Base-by-base conservation (phyloP, 2,113 vertebrate genomes). In the Tylochromis polylepis region DNA sequence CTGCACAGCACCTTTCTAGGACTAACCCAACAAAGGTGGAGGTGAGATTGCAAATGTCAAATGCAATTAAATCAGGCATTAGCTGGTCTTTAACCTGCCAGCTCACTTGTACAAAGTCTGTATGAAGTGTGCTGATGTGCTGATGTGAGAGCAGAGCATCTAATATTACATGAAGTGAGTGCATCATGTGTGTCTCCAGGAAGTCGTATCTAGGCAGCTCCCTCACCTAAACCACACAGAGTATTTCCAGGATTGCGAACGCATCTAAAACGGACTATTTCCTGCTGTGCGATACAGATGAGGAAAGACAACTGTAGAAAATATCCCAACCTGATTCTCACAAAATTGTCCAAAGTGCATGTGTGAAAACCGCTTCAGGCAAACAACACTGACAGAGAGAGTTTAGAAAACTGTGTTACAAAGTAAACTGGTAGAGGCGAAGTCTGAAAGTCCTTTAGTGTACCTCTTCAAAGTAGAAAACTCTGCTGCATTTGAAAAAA, bases 71-170 rank as follows among this genome's bases (percentile, higher is more conserved):
- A 51, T 77, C 70, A 77, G 46, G 3, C 72, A 12, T 77, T 51
- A 77, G 72, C 27, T 77, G 46, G 46, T 53, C 43, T 77, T 77
- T 77, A 77, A 77, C 72, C 72, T 29, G 18, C 4, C 46, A 77
- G 27, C 24, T 51, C 43, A 6, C 46, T 51, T 51, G 10, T 51
- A 31, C 43, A 51, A n/a, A 51, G 46, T 18, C 16, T 77, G 16
- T n/a, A n/a, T n/a, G 70, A 77, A 7, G 46, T n/a, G 27, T 51
- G 46, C 16, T 18, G 4, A n/a, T n/a, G 27, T 51, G 46, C 16
- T 18, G 4, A n/a, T n/a, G 16, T 77, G 27, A 53, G 46, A 77
- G 16, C 27, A 77, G 27, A 51, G 10, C 16, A 77, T 51, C 46
- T 77, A n/a, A n/a, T 77, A 51, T 53, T 77, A 75, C 43, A 75